Base-by-base conservation (phyloP, 2,797 vertebrate genomes). In the Chaenodraco wilsoni region DNA sequence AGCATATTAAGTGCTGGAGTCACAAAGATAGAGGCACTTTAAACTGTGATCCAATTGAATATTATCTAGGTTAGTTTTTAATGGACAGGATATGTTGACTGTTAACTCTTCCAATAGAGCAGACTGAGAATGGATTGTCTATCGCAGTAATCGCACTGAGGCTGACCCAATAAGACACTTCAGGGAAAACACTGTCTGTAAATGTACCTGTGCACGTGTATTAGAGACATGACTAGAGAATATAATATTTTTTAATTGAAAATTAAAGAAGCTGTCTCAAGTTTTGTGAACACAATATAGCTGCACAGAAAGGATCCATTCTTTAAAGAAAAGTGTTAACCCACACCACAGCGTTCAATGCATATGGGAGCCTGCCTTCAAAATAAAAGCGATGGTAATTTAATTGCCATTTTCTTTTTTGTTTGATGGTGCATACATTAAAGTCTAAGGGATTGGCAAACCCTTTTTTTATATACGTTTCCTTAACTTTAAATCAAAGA, bases 121-220 rank as follows among this genome's bases (percentile, higher is more conserved):
- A 62, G 63, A 69, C 71, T 46, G 68, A 66, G 56, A 66, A 85
- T 76, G 66, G 81, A 87, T 84, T 78, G 62, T 76, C 55, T 31
- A 10, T 27, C 67, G 27, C 27, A 27, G 27, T 27, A 27, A 27
- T 27, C 27, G 59, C 50, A 67, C 46, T 59, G 21, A 48, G 37
- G 40, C 41, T 79, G 76, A 84, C 71, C 80, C 58, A 69, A 62
- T 72, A 33, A 58, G 52, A 70, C 58, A 74, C 6, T 68, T 49
- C 70, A 74, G 74, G 57, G 62, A 55, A 76, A 75, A 66, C 48
- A 63, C 50, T 65, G 21, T 37, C 33, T 37, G 33, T 37, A 27
- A 61, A 63, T 70, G 71, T 67, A 57, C 46, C 21, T 73, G 55
- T 55, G 49, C 8, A 11, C 61, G 68, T 37, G 60, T 16, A 10